Evolutionary conservation across 2,113 vertebrate genomes (phyloP).

Genomic region (Indicator indicator): DNA sequence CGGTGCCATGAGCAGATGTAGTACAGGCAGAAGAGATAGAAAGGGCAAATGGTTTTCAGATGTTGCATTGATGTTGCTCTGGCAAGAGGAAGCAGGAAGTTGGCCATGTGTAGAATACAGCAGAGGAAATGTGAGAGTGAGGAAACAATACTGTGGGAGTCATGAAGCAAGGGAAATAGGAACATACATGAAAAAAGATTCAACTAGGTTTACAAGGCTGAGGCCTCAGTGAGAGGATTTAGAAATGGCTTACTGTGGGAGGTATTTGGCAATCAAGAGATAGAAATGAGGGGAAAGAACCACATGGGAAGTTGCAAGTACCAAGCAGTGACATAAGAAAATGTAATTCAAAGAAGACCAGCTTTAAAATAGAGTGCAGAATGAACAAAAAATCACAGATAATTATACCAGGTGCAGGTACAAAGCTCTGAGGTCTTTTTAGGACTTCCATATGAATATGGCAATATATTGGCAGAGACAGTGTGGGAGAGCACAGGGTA

Average conservation of each 20-base stretch:
- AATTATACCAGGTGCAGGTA: background rate
- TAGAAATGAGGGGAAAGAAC: background rate
- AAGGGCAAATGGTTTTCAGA: background rate
- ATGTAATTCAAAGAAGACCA: background rate
- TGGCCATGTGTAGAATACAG: background rate
- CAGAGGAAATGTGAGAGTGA: background rate
- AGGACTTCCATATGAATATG: background rate
- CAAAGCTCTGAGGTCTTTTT: background rate
- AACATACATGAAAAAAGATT: background rate
- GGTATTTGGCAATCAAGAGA: background rate
- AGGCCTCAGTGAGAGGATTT: background rate
- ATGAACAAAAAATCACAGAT: background rate
- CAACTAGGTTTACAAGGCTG: background rate
- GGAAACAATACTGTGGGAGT: background rate
- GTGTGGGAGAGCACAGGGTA: background rate
- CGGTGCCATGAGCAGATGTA: rapidly evolving
- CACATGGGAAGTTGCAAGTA: background rate
- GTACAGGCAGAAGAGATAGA: background rate
- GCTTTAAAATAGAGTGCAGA: background rate
- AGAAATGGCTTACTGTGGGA: background rate
- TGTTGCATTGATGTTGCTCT: background rate
- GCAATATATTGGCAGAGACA: background rate
- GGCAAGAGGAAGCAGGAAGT: background rate
- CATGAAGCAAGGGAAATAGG: background rate
- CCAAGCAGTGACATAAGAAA: background rate